Conservation (phyloP, 2,888 invertebrate genomes). For the Plemyria rubiginata region DNA sequence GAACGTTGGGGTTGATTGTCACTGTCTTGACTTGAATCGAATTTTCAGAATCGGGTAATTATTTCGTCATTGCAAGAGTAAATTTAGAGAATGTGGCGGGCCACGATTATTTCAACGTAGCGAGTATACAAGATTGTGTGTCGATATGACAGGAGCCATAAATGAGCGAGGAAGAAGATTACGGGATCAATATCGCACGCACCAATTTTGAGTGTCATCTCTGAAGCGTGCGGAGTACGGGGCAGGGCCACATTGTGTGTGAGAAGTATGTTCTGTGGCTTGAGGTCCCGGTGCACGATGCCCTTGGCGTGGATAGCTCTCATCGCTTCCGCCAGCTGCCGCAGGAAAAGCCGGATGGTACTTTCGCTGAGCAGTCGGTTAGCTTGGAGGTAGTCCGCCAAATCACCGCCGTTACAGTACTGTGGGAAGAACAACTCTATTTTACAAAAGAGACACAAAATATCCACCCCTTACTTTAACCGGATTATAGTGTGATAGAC, state of each 20-base stretch:
- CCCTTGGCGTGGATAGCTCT: constrained; percentile 98
- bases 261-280: constrained; percentile 99
- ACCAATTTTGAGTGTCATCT: constrained; percentile 98
- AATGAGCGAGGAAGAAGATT: not conserved
- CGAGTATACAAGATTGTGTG: too few species aligned
- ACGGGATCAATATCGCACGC: constrained; percentile 44
- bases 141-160: too few species aligned
- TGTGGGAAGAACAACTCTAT: constrained; percentile 55
- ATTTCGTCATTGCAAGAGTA: not conserved
- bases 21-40: not conserved
- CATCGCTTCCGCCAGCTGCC: constrained; percentile 99
- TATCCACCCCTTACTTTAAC: not conserved
- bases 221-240: constrained; percentile 89
- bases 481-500: not conserved
- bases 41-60: not conserved
- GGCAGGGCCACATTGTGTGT: constrained; percentile 89
- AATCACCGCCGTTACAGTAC: constrained; percentile 99
- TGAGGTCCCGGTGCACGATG: constrained; percentile 99
- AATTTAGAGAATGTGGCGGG: not conserved
- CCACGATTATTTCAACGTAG: not conserved
- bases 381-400: constrained; percentile 97
- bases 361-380: constrained; percentile 98
- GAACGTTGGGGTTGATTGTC: not conserved
- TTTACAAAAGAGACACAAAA: not conserved
- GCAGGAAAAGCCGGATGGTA: constrained; percentile 97